A percentile compares a stretch with the other conserved stretches of the same genome.
Evolutionary conservation across 2,888 invertebrate genomes (phyloP).

Genomic region (Hololepta plana): DNA sequence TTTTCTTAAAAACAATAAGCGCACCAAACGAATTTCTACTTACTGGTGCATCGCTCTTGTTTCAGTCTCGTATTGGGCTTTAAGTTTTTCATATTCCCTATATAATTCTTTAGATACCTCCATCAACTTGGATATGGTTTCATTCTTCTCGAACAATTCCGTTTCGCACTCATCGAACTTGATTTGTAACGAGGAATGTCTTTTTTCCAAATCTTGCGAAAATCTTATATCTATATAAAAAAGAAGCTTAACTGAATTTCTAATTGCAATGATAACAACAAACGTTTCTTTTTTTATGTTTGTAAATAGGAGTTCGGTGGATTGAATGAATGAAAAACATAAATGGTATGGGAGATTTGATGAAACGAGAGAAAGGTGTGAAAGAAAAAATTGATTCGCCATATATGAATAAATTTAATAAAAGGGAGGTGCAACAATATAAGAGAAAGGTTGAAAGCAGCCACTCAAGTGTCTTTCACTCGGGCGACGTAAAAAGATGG

Average conservation of each 20-base stretch:
- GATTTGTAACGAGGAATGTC: slow-evolving; percentile 37
- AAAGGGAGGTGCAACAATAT: slow-evolving; percentile 1
- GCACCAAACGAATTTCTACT: slow-evolving; percentile 13
- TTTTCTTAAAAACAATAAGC: slow-evolving; percentile 1
- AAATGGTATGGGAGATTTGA: too few relatives aligned
- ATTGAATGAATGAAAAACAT: too few relatives aligned
- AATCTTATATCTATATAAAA: slow-evolving; percentile 42
- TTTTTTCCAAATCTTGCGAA: slow-evolving; percentile 41
- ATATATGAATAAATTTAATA: not conserved
- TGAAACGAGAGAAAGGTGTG: too few relatives aligned
- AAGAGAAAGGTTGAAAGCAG: not conserved
- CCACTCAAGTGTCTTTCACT: too few relatives aligned
- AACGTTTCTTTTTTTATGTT: too few relatives aligned
- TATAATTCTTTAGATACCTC: slow-evolving; percentile 52
- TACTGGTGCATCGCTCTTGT: slow-evolving; percentile 53
- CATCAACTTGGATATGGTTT: slow-evolving; percentile 38
- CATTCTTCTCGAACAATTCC: slow-evolving; percentile 42
- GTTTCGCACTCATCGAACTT: slow-evolving; percentile 39
- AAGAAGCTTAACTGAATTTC: too few relatives aligned
- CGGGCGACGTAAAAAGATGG: too few relatives aligned
- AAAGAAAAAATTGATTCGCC: too few relatives aligned
- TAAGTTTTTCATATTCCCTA: slow-evolving; percentile 55
- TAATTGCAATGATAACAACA: too few relatives aligned
- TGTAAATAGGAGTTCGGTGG: too few relatives aligned
- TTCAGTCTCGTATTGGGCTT: slow-evolving; percentile 56